These are phyloP conservation scores for Embiotoca jacksoni DNA, from an alignment of 2,113 vertebrate genomes.

Conservation along the genomic window DNA sequence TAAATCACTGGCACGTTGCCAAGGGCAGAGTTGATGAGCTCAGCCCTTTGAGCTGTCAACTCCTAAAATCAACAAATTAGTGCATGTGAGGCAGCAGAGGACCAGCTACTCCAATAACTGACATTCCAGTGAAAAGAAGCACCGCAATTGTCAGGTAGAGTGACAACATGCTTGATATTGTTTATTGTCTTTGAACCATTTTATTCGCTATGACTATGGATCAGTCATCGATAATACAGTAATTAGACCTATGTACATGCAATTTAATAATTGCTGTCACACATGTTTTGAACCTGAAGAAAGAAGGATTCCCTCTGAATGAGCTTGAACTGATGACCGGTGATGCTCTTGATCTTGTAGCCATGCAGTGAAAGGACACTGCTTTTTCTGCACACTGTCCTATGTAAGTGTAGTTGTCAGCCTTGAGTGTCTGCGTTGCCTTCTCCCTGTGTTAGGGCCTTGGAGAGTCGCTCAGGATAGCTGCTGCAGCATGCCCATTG, in stretches of 20 bases:
- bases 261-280: constrained; percentile 35
- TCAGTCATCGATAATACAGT: constrained; percentile 15
- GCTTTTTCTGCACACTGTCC: constrained; percentile 12
- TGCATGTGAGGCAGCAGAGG: constrained; percentile 57
- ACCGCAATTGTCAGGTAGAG: constrained; percentile 53
- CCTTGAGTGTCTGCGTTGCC: not conserved
- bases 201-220: not conserved
- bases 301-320: constrained; percentile 44
- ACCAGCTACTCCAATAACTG: constrained; percentile 47
- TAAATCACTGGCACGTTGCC: constrained; percentile 76
- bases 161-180: not conserved
- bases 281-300: constrained; percentile 17
- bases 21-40: constrained; percentile 72
- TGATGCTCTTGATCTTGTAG: constrained; percentile 29
- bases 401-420: constrained; percentile 35
- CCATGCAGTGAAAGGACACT: constrained; percentile 21
- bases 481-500: constrained; percentile 68
- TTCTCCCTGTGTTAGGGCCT: constrained; percentile 32
- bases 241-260: too few relatives aligned
- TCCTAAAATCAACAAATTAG: constrained; percentile 81
- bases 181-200: constrained; percentile 1
- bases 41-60: constrained; percentile 75
- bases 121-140: constrained; percentile 58
- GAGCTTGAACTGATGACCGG: constrained; percentile 20
- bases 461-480: constrained; percentile 45